Percentiles rank a stretch among this genome's conserved stretches.
Evolutionary conservation across 2,113 vertebrate genomes (phyloP).

Genomic region (Azemiops feae): DNA sequence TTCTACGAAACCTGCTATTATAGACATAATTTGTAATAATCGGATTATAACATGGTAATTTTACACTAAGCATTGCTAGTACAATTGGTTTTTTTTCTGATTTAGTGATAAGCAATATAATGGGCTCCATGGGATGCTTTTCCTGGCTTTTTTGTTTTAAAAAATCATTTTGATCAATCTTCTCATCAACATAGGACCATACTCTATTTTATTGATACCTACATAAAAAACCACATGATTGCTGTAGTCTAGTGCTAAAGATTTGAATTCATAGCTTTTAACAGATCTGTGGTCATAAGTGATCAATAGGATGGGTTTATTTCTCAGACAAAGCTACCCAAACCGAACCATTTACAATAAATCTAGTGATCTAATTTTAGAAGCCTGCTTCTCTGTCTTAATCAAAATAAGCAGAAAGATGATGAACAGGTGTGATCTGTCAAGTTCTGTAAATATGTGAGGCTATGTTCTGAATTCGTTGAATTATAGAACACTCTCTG

Average conservation of each 20-base stretch:
- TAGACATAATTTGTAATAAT: not conserved
- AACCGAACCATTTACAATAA: not conserved
- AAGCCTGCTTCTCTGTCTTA: not conserved
- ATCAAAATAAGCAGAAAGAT: not conserved
- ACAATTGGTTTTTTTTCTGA: not conserved
- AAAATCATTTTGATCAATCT: not conserved
- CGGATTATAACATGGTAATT: not conserved
- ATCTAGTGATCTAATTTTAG: not conserved
- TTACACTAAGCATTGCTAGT: not conserved
- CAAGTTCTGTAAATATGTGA: slow-evolving; percentile 20
- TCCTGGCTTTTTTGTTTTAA: not conserved
- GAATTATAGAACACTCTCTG: not conserved
- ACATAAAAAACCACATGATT: not conserved
- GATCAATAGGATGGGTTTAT: not conserved
- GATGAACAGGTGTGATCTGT: not conserved
- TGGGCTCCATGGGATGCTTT: not conserved
- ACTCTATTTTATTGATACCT: not conserved
- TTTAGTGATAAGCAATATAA: not conserved
- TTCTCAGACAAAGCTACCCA: not conserved
- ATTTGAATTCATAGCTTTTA: not conserved
- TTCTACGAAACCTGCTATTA: fast-evolving
- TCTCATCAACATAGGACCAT: not conserved
- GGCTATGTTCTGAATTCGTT: not conserved
- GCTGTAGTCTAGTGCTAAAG: not conserved
- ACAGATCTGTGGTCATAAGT: fast-evolving